These are phyloP conservation scores for Lamellibrachia satsuma DNA, from an alignment of 2,888 invertebrate genomes.

Conservation along the genomic window DNA sequence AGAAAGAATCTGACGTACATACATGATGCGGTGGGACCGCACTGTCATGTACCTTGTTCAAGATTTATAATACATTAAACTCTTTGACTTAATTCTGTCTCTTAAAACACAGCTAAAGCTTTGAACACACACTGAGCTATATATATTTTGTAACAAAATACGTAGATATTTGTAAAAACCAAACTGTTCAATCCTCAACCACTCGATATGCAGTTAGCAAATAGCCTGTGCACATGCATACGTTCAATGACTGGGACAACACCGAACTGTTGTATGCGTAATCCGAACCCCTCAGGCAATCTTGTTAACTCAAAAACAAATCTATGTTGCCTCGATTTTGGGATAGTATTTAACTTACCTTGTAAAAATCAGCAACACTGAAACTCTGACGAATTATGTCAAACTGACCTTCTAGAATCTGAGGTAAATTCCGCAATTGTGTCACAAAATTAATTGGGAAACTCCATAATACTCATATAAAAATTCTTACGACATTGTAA, in stretches of 20 bases:
- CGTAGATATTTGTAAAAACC: background rate
- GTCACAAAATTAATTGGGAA: background rate
- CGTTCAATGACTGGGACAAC: background rate
- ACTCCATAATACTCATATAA: background rate
- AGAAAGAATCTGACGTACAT: background rate
- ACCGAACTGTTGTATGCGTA: background rate
- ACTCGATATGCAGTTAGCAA: background rate
- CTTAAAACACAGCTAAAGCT: background rate
- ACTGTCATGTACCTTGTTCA: background rate
- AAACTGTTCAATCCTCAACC: background rate
- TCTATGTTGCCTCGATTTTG: background rate
- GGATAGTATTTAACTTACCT: background rate
- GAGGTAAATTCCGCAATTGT: too few species aligned
- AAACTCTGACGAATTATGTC: background rate
- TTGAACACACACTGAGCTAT: background rate
- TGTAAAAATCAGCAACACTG: background rate
- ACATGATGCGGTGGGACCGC: too few species aligned
- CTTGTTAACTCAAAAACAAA: background rate
- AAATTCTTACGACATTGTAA: background rate
- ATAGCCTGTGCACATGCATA: background rate
- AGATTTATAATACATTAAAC: background rate
- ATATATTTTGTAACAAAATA: background rate
- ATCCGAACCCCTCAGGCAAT: background rate
- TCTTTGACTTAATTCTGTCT: background rate
- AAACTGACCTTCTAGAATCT: background rate